A percentile compares a stretch with the other conserved stretches of the same genome.
phyloP scores from a whole-genome alignment of 2,113 vertebrate genomes.

The Gadus chalcogrammus region DNA sequence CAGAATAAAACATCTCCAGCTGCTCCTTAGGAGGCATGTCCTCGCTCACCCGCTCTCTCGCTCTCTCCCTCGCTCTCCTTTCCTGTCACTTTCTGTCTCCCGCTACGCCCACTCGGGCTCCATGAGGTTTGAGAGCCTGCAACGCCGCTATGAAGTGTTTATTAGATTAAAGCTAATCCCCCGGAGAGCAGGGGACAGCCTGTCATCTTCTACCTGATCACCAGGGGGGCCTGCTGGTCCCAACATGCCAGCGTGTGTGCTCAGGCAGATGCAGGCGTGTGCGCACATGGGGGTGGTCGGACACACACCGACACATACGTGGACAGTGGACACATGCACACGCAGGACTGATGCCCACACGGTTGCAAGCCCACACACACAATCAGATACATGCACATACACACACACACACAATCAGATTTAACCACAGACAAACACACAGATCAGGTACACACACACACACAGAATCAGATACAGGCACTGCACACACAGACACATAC shows the following conservation, averaged over 20 bases:
- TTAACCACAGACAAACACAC: neutral
- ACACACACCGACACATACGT: neutral
- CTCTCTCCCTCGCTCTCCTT: neutral
- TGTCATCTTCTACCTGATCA: constrained; percentile 12
- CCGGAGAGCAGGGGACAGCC: neutral
- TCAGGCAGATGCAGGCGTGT: no score
- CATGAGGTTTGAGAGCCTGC: neutral
- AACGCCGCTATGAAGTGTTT: neutral
- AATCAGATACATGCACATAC: no score
- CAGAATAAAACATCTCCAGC: neutral
- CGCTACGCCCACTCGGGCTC: neutral
- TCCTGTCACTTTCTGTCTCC: neutral
- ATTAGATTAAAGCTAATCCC: constrained; percentile 7
- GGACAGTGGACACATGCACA: neutral
- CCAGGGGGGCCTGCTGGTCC: neutral
- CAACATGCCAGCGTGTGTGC: no score
- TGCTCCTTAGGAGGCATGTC: neutral
- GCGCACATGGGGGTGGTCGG: no score
- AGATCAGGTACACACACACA: neutral
- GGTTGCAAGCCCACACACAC: neutral
- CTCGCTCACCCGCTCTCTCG: neutral
- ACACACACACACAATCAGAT: neutral
- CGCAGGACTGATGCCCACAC: neutral
- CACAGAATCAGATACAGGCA: neutral
- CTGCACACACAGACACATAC: constrained; percentile 1